These are phyloP conservation scores for Octodon degus DNA, from an alignment of 2,113 vertebrate species.

Conservation along the genomic window DNA sequence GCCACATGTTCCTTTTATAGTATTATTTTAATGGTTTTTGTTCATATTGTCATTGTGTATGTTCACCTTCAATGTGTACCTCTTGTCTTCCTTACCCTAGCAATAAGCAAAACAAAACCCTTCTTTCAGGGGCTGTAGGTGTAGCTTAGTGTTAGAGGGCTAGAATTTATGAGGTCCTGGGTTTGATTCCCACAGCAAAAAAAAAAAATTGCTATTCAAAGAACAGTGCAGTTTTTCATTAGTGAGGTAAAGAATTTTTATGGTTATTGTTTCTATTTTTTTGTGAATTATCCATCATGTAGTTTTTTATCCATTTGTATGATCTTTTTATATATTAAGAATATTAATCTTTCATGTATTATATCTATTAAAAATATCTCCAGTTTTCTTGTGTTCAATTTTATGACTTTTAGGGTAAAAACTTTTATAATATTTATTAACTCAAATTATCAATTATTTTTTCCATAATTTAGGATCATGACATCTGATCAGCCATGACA, in stretches of 20 bases:
- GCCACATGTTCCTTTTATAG: background rate
- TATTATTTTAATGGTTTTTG: conserved; percentile 2
- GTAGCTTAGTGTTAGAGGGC: background rate
- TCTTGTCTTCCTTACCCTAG: background rate
- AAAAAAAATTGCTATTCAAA: background rate
- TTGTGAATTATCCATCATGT: background rate
- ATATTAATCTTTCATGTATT: background rate
- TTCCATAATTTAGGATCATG: background rate
- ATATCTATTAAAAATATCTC: background rate
- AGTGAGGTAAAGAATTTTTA: background rate
- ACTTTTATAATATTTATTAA: background rate
- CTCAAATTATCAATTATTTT: background rate
- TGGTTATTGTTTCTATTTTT: background rate
- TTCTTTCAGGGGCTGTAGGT: background rate
- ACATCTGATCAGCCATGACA: background rate
- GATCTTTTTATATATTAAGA: background rate
- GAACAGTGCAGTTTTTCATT: background rate
- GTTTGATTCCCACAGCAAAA: background rate
- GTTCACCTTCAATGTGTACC: background rate
- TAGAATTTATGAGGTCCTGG: background rate
- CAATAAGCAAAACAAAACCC: background rate
- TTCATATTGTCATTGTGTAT: background rate
- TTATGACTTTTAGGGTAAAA: background rate
- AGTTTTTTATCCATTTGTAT: conserved; percentile 23
- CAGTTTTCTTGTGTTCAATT: background rate